These are phyloP conservation scores for Acanthoscelides obtectus DNA, from an alignment of 2,888 invertebrate genomes.

Conservation along the genomic window DNA sequence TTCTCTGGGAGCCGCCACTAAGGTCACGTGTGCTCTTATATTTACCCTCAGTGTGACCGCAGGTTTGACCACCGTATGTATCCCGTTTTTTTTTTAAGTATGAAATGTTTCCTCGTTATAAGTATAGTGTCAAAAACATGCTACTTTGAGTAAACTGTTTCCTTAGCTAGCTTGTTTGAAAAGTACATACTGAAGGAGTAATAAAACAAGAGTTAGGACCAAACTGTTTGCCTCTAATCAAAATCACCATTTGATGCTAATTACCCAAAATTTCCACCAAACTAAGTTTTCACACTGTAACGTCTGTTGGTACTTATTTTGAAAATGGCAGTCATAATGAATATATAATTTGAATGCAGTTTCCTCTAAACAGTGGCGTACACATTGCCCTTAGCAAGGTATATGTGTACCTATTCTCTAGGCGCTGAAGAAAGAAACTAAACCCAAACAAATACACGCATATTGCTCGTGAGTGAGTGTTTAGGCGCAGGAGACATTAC, in stretches of 20 bases:
- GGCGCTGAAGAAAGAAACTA: no score
- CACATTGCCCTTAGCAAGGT: not conserved
- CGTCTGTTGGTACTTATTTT: slow-evolving; percentile 27
- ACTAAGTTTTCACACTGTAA: slow-evolving; percentile 11
- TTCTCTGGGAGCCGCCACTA: no score
- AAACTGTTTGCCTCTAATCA: slow-evolving; percentile 38
- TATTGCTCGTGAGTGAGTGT: no score
- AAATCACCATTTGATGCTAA: slow-evolving; percentile 41
- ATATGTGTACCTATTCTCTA: no score
- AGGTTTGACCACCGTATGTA: no score
- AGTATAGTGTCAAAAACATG: no score
- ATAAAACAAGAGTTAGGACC: slow-evolving; percentile 37
- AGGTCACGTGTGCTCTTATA: no score
- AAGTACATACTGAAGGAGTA: not conserved
- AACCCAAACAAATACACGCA: no score
- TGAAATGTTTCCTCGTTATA: no score
- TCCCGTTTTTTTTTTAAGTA: no score
- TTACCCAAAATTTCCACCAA: slow-evolving; percentile 35
- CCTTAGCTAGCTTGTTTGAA: not conserved
- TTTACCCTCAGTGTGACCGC: no score
- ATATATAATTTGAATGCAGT: slow-evolving; percentile 30
- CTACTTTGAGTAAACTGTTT: not conserved
- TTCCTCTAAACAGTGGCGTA: slow-evolving; percentile 1
- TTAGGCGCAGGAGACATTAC: no score
- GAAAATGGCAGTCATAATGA: slow-evolving; percentile 37